Percentiles rank a stretch among this genome's conserved stretches.
Conservation (phyloP, 2,797 vertebrate genomes). For the Balearica regulorum region DNA sequence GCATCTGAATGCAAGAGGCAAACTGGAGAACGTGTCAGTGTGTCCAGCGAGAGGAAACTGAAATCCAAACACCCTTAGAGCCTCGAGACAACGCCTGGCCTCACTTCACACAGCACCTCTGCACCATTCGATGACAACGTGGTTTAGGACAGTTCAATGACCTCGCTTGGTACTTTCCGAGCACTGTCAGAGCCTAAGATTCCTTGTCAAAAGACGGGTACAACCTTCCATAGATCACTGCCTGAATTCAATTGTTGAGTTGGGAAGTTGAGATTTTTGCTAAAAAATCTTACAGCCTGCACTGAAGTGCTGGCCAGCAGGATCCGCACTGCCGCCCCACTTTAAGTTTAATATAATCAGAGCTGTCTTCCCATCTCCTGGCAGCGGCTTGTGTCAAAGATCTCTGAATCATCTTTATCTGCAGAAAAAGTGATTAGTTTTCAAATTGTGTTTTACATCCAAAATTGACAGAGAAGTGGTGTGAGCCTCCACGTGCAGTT, state of each 20-base stretch:
- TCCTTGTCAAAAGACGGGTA: background rate
- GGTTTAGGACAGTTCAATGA: background rate
- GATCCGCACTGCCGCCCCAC: background rate
- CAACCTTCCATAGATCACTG: background rate
- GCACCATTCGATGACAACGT: background rate
- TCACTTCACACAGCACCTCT: background rate
- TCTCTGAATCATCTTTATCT: background rate
- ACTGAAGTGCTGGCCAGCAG: background rate
- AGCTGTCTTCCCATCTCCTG: background rate
- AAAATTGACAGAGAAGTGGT: accelerated
- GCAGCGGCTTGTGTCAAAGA: background rate
- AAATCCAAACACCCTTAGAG: background rate
- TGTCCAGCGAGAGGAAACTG: background rate
- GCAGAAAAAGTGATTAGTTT: background rate
- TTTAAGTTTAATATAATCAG: background rate
- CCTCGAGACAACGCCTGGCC: background rate
- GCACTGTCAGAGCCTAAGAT: background rate
- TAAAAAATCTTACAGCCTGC: background rate
- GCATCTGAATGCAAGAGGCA: background rate
- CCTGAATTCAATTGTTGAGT: background rate
- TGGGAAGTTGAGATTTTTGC: background rate
- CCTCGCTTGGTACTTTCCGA: background rate
- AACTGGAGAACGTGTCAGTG: accelerated
- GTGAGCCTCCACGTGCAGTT: background rate
- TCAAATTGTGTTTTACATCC: background rate